Base-by-base conservation (phyloP, 53 echinoderm and acorn worm species). In the Holothuria leucospilota region DNA sequence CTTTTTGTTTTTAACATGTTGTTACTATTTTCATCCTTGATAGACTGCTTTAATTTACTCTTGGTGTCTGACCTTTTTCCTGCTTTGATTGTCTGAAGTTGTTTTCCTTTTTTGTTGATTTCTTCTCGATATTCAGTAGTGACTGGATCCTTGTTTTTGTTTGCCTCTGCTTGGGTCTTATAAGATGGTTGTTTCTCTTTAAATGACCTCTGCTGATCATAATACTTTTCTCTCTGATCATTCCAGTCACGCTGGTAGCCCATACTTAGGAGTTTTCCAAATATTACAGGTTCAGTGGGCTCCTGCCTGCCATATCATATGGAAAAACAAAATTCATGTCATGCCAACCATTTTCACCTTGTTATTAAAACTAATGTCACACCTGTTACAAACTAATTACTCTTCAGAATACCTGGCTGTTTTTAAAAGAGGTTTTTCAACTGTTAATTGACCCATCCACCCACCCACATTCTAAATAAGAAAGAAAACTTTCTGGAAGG, bases 201-300 rank as follows among this genome's bases (percentile, higher is more conserved):
- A 23, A 68, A 15, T 39, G 81, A 86, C 80, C 88, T 88, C 77
- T 98, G 93, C 26, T 93, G 87, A 26, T 85, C 85, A 61, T 69
- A 85, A 78, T 91, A 81, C 69, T 90, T 87, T 34, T 98, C 93
- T 4, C 98, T 81, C 30, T 95, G 82, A 14, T 93, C 85, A 59
- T 90, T 89, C 98, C 98, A 98, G 86, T 98, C 98, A 14, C 92
- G 88, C 63, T 95, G 90, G 77, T 98, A 98, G 39, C 95, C 92
- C 62, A 95, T 95, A 75, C 93, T 91, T 21, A 98, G 86, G 23
- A 98, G 89, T 59, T 95, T 95, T 12, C 92, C 85, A 62, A 98
- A 89, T 27, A 70, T 46, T 1, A 88, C 91, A 8, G 86, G 86
- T 18, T 95, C 93, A 10, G 85, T 66, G 21, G 80, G 61, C 29